phyloP scores from a whole-genome alignment of 2,113 vertebrate genomes.

The Podocnemis expansa region DNA sequence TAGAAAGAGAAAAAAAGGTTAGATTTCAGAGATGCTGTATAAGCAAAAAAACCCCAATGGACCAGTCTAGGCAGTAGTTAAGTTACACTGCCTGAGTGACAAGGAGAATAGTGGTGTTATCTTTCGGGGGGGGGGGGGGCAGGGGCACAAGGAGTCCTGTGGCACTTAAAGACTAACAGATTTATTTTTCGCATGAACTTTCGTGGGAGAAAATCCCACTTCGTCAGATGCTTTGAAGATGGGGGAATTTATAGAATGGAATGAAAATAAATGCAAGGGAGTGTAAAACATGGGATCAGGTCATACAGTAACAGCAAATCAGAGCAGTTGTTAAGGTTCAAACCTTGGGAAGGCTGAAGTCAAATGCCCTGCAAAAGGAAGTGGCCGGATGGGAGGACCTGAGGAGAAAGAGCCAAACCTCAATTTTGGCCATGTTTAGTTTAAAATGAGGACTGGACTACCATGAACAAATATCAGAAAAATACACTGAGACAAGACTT shows the following conservation, averaged over 20 bases:
- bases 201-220: no score
- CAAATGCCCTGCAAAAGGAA: neutral
- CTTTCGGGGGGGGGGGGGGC: no score
- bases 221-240: no score
- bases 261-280: no score
- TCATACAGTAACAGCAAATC: no score
- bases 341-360: no score
- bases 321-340: no score
- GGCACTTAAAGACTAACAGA: no score
- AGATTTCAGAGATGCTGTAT: neutral
- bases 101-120: neutral
- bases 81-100: neutral
- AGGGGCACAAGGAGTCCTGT: no score
- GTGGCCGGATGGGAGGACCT: neutral
- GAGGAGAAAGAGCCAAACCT: neutral
- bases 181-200: no score
- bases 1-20: neutral
- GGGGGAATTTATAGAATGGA: no score
- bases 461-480: neutral
- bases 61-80: neutral
- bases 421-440: neutral
- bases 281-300: no score
- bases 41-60: rapidly evolving
- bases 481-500: neutral
- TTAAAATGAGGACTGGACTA: neutral